Percentiles rank a stretch among this genome's conserved stretches.
Conservation (phyloP, 1,140 invertebrate genomes). For the Leptinotarsa texana region DNA sequence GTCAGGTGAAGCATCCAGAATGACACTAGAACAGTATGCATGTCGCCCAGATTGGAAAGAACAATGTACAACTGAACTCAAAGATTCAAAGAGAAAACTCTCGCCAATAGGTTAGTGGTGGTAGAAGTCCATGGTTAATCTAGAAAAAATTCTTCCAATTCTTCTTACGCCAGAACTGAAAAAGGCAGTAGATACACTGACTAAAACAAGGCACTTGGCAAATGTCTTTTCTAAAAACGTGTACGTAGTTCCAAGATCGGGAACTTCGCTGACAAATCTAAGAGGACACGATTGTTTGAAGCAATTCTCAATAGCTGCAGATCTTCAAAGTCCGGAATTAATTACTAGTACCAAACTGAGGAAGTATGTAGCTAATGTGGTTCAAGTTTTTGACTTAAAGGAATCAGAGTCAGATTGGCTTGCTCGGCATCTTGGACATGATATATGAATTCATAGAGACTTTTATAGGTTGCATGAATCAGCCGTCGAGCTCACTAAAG, state of each 20-base stretch:
- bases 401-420: not conserved
- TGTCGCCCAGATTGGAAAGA: not conserved
- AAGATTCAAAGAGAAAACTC: not conserved
- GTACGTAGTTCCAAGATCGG: not conserved
- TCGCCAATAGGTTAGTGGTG: not conserved
- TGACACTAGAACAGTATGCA: not conserved
- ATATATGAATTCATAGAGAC: constrained; percentile 13
- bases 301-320: not conserved
- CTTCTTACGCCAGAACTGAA: not conserved
- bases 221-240: not conserved
- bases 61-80: not conserved
- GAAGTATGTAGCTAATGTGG: not conserved
- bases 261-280: not conserved
- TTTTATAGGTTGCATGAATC: constrained; percentile 25
- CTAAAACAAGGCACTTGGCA: not conserved
- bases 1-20: not conserved
- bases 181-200: not conserved
- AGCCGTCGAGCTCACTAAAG: constrained; percentile 23
- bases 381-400: not conserved
- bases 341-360: not conserved
- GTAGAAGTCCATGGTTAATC: not conserved
- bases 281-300: not conserved
- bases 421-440: constrained; percentile 23
- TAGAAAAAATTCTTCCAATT: not conserved
- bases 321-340: not conserved